Conservation (phyloP, 2,113 vertebrate species). For the Azemiops feae region DNA sequence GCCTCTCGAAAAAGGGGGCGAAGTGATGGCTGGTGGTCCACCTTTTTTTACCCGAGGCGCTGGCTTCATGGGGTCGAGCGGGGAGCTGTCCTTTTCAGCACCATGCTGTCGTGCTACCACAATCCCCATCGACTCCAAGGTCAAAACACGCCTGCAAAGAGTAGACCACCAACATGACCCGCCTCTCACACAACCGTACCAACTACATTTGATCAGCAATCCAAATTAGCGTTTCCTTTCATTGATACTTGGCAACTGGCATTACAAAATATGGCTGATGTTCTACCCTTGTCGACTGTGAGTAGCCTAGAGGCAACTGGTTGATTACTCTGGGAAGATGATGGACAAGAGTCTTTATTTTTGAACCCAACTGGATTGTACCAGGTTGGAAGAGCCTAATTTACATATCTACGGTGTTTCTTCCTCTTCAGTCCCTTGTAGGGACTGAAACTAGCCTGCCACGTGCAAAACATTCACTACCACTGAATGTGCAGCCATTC, state of each 20-base stretch:
- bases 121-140: not conserved
- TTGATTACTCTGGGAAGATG: not conserved
- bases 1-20: not conserved
- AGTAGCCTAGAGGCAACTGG: not conserved
- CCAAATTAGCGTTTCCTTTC: not conserved
- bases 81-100: slow-evolving; percentile 73
- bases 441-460: not conserved
- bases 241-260: not conserved
- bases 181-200: not conserved
- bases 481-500: not conserved
- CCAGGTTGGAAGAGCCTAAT: not conserved
- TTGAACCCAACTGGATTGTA: not conserved
- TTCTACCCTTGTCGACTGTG: not conserved
- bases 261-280: not conserved
- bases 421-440: not conserved
- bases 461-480: not conserved
- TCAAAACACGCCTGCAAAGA: too few relatives aligned
- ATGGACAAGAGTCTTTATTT: not conserved
- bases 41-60: not conserved
- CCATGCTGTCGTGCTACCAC: slow-evolving; percentile 2
- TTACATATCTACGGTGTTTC: not conserved
- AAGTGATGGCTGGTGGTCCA: not conserved
- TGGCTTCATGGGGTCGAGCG: slow-evolving; percentile 34
- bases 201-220: not conserved
- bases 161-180: not conserved